phyloP scores from a whole-genome alignment of 2,113 vertebrate species.

The Hydrolagus affinis region DNA sequence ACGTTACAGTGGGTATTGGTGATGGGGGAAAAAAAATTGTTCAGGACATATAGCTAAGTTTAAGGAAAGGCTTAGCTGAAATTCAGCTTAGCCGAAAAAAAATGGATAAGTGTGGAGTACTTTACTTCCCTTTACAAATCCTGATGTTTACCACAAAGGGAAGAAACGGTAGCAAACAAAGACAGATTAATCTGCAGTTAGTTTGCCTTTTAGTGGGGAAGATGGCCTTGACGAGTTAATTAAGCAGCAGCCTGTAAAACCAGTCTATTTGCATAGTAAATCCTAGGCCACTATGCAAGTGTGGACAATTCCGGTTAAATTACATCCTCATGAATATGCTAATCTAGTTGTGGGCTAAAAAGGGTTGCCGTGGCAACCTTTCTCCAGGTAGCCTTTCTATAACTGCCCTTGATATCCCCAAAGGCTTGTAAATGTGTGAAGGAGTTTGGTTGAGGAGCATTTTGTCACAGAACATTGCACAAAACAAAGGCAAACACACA shows the following conservation, averaged over 20 bases:
- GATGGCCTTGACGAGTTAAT: constrained; percentile 80
- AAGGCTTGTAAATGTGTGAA: constrained; percentile 49
- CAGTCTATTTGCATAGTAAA: constrained; percentile 77
- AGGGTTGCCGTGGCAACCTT: constrained; percentile 68
- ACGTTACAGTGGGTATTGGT: not conserved
- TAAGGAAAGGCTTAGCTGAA: constrained; percentile 26
- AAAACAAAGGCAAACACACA: constrained; percentile 39
- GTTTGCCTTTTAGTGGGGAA: constrained; percentile 70
- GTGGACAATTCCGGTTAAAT: constrained; percentile 72
- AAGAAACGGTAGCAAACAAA: constrained; percentile 57
- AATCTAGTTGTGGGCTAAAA: constrained; percentile 75
- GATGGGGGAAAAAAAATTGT: constrained; percentile 17
- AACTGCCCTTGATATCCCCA: constrained; percentile 65
- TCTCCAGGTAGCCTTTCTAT: constrained; percentile 71
- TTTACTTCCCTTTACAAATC: constrained; percentile 31
- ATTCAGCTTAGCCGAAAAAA: not conserved
- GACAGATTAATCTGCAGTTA: constrained; percentile 71
- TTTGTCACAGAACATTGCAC: constrained; percentile 46
- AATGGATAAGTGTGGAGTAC: constrained; percentile 14
- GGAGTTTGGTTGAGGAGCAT: constrained; percentile 43
- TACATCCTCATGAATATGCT: constrained; percentile 81
- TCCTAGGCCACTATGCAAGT: constrained; percentile 67
- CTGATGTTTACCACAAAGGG: constrained; percentile 35
- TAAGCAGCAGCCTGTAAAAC: constrained; percentile 74
- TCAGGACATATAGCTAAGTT: constrained; percentile 16